These are phyloP conservation scores for Perognathus longimembris DNA, from an alignment of 2,113 vertebrate genomes.

Conservation along the genomic window DNA sequence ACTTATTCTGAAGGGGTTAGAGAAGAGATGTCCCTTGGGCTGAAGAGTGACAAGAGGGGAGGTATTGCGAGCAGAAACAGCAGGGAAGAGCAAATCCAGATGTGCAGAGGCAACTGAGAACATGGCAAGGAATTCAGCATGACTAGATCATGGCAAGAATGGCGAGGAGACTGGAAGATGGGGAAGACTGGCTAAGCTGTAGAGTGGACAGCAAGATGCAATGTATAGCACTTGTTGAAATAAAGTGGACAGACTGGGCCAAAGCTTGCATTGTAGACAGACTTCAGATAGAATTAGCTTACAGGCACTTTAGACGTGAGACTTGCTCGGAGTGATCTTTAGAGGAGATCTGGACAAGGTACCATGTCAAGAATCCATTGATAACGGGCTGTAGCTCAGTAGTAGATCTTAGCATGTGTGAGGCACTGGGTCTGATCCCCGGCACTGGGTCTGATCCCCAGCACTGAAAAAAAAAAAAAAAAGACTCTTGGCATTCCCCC, in stretches of 20 bases:
- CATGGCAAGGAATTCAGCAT: neutral
- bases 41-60: neutral
- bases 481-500: conserved; percentile 59
- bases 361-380: conserved; percentile 49
- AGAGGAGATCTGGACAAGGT: conserved; percentile 23
- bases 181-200: neutral
- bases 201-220: neutral
- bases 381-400: neutral
- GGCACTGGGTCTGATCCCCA: neutral
- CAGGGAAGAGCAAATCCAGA: neutral
- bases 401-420: neutral
- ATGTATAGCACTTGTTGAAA: neutral
- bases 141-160: neutral
- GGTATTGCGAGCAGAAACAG: neutral
- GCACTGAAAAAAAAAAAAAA: too few species aligned
- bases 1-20: neutral
- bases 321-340: neutral
- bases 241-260: neutral
- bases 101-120: neutral
- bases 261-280: neutral
- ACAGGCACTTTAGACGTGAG: neutral
- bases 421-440: neutral
- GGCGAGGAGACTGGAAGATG: fast-evolving
- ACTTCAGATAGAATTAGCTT: neutral
- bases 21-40: neutral